Conservation (phyloP, 1,140 invertebrate genomes). For the Neodiprion lecontei region DNA sequence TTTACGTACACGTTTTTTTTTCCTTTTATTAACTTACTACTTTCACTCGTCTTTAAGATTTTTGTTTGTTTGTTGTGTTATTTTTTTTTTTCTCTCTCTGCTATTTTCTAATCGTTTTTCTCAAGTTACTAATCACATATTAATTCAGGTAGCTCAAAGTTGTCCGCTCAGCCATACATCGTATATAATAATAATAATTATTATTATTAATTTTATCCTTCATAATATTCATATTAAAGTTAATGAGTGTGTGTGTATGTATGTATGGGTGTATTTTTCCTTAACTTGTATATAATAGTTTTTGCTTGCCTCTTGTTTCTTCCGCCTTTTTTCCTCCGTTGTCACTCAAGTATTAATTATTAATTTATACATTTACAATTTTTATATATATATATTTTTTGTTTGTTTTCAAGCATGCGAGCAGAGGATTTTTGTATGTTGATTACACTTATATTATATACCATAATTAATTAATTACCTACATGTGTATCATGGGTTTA, state of each 20-base stretch:
- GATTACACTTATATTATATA: slow-evolving; percentile 39
- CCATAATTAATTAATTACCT: slow-evolving; percentile 42
- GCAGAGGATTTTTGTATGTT: slow-evolving; percentile 49
- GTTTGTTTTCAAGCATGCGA: slow-evolving; percentile 48
- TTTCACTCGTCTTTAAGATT: no score
- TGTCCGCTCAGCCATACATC: no score
- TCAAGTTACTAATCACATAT: no score
- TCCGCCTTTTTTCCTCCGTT: no score
- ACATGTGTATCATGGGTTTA: slow-evolving; percentile 45
- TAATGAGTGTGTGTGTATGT: slow-evolving; percentile 10
- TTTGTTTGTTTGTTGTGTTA: no score
- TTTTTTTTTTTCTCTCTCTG: no score
- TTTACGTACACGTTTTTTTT: no score
- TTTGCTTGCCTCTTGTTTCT: slow-evolving; percentile 32
- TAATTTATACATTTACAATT: slow-evolving; percentile 34
- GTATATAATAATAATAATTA: no score
- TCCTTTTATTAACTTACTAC: no score
- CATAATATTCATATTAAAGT: slow-evolving; percentile 14
- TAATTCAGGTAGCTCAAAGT: no score
- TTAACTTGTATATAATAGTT: slow-evolving; percentile 24
- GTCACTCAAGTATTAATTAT: no score
- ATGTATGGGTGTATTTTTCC: neutral
- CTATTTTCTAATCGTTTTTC: no score
- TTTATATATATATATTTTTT: slow-evolving; percentile 49
- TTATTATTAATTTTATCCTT: neutral